A percentile compares a stretch with the other conserved stretches of the same genome.
These are phyloP conservation scores for Athene noctua DNA, from an alignment of 2,113 vertebrate genomes.

Conservation along the genomic window DNA sequence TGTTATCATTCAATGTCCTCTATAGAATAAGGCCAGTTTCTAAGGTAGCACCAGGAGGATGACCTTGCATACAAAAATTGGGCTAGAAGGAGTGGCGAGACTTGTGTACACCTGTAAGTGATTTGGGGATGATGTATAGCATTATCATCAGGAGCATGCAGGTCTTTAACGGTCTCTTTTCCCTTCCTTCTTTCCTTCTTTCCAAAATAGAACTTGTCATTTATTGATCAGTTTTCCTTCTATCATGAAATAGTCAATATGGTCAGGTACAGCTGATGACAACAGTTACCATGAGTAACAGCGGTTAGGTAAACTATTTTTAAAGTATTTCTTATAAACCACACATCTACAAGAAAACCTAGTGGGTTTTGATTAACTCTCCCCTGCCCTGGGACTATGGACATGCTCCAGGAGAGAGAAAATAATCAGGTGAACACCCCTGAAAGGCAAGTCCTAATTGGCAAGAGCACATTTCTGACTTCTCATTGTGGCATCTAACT, in stretches of 20 bases:
- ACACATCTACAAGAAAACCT: neutral
- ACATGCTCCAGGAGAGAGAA: neutral
- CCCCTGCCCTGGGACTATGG: neutral
- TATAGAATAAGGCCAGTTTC: constrained; percentile 69
- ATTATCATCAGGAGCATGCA: accelerated
- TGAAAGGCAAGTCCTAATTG: neutral
- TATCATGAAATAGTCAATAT: neutral
- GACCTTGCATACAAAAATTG: constrained; percentile 56
- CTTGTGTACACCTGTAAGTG: neutral
- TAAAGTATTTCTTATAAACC: neutral
- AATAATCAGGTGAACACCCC: neutral
- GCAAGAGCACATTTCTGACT: neutral
- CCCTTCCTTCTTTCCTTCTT: neutral
- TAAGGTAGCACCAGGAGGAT: constrained; percentile 72
- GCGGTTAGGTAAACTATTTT: neutral
- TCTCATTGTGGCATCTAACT: neutral
- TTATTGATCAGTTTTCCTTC: neutral
- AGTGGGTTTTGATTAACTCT: neutral
- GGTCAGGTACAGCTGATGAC: neutral
- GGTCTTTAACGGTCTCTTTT: neutral
- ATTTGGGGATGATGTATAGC: neutral
- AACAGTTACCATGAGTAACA: neutral
- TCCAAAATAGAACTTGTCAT: neutral
- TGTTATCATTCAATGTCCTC: constrained; percentile 78
- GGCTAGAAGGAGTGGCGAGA: neutral